Percentiles rank a stretch among this genome's conserved stretches.
These are phyloP conservation scores for Uropsilus gracilis DNA, from an alignment of 2,113 vertebrate genomes.

Conservation along the genomic window DNA sequence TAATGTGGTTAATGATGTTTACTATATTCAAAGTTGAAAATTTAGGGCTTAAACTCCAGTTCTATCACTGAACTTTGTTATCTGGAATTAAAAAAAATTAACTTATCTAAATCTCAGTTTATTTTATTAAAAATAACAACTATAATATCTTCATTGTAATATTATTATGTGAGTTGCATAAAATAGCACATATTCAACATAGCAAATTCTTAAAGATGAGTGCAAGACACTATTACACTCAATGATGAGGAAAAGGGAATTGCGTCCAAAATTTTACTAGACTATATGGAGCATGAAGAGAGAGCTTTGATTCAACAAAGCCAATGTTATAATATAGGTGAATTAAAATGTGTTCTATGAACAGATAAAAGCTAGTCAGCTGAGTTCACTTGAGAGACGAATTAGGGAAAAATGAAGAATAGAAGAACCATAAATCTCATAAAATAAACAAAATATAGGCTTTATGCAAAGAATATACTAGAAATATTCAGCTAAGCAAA, in stretches of 20 bases:
- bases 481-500: background rate
- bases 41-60: background rate
- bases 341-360: slow-evolving; percentile 20
- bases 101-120: background rate
- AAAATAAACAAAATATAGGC: background rate
- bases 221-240: background rate
- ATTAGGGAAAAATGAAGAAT: background rate
- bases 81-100: background rate
- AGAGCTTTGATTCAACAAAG: background rate
- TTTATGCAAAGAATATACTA: background rate
- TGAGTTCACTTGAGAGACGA: background rate
- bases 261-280: background rate
- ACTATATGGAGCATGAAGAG: background rate
- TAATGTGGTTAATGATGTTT: background rate
- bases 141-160: background rate
- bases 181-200: background rate
- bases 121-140: background rate
- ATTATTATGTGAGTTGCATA: background rate
- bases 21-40: background rate
- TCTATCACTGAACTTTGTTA: background rate
- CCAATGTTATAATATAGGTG: background rate
- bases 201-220: background rate
- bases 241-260: background rate
- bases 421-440: background rate
- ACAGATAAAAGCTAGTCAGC: background rate